These are phyloP conservation scores for Cynodonichthys magdalenae DNA, from an alignment of 2,797 vertebrate species.

Conservation along the genomic window DNA sequence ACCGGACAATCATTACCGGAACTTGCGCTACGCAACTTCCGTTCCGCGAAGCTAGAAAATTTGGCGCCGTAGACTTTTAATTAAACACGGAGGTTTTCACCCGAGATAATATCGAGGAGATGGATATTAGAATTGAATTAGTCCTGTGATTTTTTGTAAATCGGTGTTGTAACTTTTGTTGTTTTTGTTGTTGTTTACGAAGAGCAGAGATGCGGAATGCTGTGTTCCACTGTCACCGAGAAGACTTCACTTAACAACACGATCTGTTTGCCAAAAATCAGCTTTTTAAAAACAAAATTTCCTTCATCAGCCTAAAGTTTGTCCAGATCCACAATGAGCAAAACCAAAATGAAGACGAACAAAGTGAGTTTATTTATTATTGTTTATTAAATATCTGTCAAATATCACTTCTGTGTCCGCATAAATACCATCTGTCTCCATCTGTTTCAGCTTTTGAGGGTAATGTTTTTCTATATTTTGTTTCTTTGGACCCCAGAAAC, in stretches of 20 bases:
- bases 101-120: rapidly evolving
- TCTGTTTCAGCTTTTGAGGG: too few species aligned
- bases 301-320: not conserved
- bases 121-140: rapidly evolving
- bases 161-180: rapidly evolving
- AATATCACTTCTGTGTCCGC: not conserved
- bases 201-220: not conserved
- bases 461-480: too few species aligned
- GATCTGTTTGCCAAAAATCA: not conserved
- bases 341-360: conserved; percentile 55
- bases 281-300: not conserved
- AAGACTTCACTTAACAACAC: not conserved
- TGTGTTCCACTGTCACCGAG: not conserved
- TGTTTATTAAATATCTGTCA: not conserved
- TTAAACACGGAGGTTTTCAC: not conserved
- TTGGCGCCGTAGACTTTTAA: conserved; percentile 45
- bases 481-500: too few species aligned
- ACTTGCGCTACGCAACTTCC: conserved; percentile 37
- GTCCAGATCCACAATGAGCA: conserved; percentile 48
- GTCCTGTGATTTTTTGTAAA: not conserved
- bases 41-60: conserved; percentile 47
- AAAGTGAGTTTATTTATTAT: conserved; percentile 47
- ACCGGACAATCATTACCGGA: conserved; percentile 13
- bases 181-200: rapidly evolving
- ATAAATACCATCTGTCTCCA: too few species aligned